These are phyloP conservation scores for Gymnorhina tibicen DNA, from an alignment of 2,113 vertebrate genomes.

Conservation along the genomic window DNA sequence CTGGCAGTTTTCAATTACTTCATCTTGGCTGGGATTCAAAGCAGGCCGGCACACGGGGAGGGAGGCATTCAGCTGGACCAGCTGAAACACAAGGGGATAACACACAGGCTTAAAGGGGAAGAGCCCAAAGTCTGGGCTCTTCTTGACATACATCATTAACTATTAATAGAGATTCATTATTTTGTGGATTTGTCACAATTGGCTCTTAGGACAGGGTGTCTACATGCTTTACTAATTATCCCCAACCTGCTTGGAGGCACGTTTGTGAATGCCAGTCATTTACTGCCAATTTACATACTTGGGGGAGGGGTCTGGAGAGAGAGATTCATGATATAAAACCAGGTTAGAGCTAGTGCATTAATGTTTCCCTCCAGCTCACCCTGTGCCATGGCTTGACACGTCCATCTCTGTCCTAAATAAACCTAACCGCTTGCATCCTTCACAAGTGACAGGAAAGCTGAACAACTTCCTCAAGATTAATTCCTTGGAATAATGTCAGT, in stretches of 20 bases:
- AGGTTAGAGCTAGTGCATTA: conserved; percentile 17
- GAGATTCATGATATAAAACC: conserved; percentile 14
- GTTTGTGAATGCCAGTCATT: conserved; percentile 69
- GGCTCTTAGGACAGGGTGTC: conserved; percentile 63
- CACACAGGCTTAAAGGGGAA: neutral
- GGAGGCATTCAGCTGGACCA: conserved; percentile 25
- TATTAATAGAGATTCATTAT: conserved; percentile 68
- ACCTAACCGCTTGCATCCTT: conserved; percentile 38
- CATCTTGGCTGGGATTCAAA: conserved; percentile 53
- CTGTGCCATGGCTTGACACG: conserved; percentile 1
- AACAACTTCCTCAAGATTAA: conserved; percentile 35
- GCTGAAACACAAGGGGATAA: conserved; percentile 3
- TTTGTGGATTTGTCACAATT: conserved; percentile 65
- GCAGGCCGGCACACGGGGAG: neutral
- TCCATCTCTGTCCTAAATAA: conserved; percentile 61
- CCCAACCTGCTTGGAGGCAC: conserved; percentile 67
- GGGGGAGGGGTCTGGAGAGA: neutral
- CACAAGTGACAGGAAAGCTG: conserved; percentile 24
- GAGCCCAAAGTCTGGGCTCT: neutral
- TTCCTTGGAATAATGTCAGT: neutral
- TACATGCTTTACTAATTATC: conserved; percentile 70
- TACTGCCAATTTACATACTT: conserved; percentile 61
- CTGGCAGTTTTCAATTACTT: conserved; percentile 59
- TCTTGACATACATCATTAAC: conserved; percentile 57
- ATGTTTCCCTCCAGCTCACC: conserved; percentile 42